These are phyloP conservation scores for Synanthedon myopaeformis DNA, from an alignment of 2,888 invertebrate genomes.

Conservation along the genomic window DNA sequence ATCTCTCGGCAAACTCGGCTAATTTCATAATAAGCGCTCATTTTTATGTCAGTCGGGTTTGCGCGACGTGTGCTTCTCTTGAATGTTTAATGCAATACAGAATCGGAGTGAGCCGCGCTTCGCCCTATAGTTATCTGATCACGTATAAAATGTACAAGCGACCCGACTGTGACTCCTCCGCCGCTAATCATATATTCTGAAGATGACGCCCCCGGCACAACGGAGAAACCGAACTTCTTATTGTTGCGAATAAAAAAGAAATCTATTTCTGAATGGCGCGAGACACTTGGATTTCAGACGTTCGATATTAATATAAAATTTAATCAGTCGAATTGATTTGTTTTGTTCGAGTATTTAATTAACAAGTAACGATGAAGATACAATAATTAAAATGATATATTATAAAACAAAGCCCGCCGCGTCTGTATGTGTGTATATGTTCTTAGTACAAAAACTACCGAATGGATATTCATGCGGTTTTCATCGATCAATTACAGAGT, in stretches of 20 bases:
- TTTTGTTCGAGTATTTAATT: too few relatives aligned
- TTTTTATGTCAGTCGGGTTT: conserved; percentile 58
- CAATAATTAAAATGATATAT: too few relatives aligned
- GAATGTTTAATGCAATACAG: conserved; percentile 61
- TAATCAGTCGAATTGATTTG: too few relatives aligned
- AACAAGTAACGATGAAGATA: too few relatives aligned
- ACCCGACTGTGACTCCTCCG: conserved; percentile 30
- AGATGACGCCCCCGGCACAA: conserved; percentile 44
- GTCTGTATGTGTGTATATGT: too few relatives aligned
- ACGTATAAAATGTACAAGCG: conserved; percentile 25
- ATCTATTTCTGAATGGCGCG: not conserved
- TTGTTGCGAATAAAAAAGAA: conserved; percentile 22
- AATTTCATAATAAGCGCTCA: conserved; percentile 68
- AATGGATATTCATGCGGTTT: too few relatives aligned
- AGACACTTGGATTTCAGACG: too few relatives aligned
- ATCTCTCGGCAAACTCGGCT: conserved; percentile 47
- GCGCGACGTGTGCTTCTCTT: conserved; percentile 40
- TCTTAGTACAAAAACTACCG: too few relatives aligned
- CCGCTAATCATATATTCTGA: conserved; percentile 50
- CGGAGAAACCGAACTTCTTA: conserved; percentile 28
- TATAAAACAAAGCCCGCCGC: too few relatives aligned
- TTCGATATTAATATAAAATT: too few relatives aligned
- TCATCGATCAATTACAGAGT: too few relatives aligned
- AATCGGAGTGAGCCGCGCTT: conserved; percentile 33
- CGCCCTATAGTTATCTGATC: conserved; percentile 31